These are phyloP conservation scores for Cremastinae sp. DNA, from an alignment of 2,888 invertebrate genomes.

Conservation along the genomic window DNA sequence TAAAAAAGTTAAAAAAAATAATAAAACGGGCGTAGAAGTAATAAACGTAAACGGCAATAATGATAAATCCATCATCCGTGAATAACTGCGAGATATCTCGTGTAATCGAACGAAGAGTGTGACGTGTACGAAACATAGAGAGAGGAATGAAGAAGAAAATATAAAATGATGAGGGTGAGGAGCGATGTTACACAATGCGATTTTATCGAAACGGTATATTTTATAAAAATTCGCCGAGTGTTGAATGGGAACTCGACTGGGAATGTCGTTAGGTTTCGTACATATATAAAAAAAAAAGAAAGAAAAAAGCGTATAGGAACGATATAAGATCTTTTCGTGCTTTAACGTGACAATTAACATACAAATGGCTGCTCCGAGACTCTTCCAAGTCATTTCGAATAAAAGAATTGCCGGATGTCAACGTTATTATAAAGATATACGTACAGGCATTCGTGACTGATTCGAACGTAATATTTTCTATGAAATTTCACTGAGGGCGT, in stretches of 20 bases:
- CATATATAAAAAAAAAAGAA: too few relatives aligned
- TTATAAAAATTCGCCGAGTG: conserved; percentile 12
- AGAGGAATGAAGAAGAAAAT: not conserved
- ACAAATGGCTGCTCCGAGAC: conserved; percentile 60
- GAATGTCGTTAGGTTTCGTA: conserved; percentile 9
- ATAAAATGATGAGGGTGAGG: not conserved
- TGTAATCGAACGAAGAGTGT: too few relatives aligned
- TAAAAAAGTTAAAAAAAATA: too few relatives aligned
- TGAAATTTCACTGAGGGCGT: not conserved
- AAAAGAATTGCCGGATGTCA: conserved; percentile 62
- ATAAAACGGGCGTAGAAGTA: too few relatives aligned
- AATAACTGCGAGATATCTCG: too few relatives aligned
- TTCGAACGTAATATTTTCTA: conserved; percentile 12
- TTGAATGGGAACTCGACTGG: conserved; percentile 7
- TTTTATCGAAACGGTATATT: conserved; percentile 19
- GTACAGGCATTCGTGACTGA: not conserved
- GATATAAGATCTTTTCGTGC: conserved; percentile 58
- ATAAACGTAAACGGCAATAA: too few relatives aligned
- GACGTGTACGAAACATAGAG: not conserved
- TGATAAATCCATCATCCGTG: too few relatives aligned
- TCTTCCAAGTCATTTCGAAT: conserved; percentile 49
- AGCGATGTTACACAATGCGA: not conserved
- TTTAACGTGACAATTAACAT: conserved; percentile 64
- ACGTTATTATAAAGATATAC: conserved; percentile 48
- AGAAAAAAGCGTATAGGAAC: not conserved